These are phyloP conservation scores for Phortica magna DNA, from an alignment of 2,888 invertebrate genomes.

Conservation along the genomic window DNA sequence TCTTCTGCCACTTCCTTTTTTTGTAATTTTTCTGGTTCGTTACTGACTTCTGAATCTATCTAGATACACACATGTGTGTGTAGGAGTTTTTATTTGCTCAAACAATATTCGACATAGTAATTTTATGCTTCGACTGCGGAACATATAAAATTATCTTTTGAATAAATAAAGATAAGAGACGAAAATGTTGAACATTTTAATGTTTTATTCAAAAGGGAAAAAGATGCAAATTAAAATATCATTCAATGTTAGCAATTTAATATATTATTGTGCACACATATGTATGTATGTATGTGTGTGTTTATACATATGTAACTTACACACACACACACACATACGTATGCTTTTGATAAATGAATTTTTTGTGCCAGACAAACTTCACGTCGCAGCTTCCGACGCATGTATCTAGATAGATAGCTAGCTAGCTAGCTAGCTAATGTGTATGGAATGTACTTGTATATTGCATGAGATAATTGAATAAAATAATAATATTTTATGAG, in stretches of 20 bases:
- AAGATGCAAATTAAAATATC: constrained; percentile 72
- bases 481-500: constrained; percentile 39
- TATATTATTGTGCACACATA: constrained; percentile 59
- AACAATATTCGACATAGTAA: constrained; percentile 71
- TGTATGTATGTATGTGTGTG: constrained; percentile 12
- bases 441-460: constrained; percentile 9
- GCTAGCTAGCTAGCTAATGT: not conserved
- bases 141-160: constrained; percentile 71
- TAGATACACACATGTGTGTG: constrained; percentile 43
- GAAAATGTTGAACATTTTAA: constrained; percentile 58
- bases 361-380: not conserved
- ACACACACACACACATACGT: not conserved
- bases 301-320: not conserved
- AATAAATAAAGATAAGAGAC: constrained; percentile 71
- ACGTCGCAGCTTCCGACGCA: not conserved
- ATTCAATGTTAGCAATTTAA: constrained; percentile 71
- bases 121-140: constrained; percentile 72
- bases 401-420: not conserved
- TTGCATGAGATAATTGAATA: constrained; percentile 37
- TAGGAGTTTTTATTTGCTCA: constrained; percentile 65
- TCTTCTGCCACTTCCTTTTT: constrained; percentile 15
- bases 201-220: constrained; percentile 71
- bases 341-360: constrained; percentile 27
- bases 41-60: constrained; percentile 35
- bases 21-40: constrained; percentile 1